Percentiles rank a stretch among this genome's conserved stretches.
Conservation (phyloP, 2,113 vertebrate species). For the Isurus oxyrinchus region DNA sequence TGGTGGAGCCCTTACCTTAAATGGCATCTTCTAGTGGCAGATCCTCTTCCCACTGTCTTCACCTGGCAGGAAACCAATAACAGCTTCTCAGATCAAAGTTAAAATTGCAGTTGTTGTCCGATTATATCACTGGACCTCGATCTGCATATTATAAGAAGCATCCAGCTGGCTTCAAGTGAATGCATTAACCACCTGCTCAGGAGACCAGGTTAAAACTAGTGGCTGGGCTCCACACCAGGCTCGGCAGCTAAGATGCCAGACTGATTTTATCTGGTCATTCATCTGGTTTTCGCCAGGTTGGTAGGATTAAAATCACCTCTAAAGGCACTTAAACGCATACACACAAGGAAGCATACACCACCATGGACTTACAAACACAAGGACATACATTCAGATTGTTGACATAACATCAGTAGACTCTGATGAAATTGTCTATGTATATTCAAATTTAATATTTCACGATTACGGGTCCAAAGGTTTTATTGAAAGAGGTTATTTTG, state of each 20-base stretch:
- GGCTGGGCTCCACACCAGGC: neutral
- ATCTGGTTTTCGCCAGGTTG: neutral
- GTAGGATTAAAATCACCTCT: neutral
- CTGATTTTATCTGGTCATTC: neutral
- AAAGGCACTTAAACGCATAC: neutral
- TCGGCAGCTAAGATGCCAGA: neutral
- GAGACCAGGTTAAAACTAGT: neutral
- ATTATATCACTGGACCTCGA: neutral
- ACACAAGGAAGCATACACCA: neutral
- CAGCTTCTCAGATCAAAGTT: neutral
- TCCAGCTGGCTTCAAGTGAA: neutral
- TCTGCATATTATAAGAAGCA: neutral
- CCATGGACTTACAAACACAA: neutral
- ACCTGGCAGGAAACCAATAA: neutral
- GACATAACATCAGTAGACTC: neutral
- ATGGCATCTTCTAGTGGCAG: neutral
- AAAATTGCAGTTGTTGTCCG: neutral
- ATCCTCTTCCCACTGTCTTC: neutral
- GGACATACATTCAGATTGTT: neutral
- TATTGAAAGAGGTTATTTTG: neutral
- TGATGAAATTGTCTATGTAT: neutral
- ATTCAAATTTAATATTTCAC: neutral
- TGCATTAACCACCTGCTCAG: neutral
- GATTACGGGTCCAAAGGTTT: neutral
- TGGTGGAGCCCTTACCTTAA: neutral